Percentiles rank a stretch among this genome's conserved stretches.
Evolutionary conservation across 2,797 vertebrate species (phyloP).

Genomic region (Lepilemur septentrionalis): DNA sequence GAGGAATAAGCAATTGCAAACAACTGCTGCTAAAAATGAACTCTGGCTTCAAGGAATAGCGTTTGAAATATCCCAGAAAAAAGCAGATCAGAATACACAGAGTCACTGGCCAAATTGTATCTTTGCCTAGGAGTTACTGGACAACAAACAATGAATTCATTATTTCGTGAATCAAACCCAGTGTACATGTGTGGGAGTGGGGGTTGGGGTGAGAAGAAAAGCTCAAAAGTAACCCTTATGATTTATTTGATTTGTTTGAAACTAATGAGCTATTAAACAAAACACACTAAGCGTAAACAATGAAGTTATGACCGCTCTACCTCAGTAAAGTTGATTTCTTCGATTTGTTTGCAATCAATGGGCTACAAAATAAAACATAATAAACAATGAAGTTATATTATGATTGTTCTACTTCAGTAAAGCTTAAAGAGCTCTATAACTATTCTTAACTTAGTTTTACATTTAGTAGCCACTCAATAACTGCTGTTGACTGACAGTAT

Average conservation of each 20-base stretch:
- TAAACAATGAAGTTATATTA: constrained; percentile 37
- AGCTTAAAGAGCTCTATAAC: constrained; percentile 43
- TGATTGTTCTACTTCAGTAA: not conserved
- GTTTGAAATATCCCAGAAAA: constrained; percentile 29
- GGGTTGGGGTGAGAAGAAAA: constrained; percentile 1
- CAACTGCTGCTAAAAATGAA: constrained; percentile 52
- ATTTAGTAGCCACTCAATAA: constrained; percentile 36
- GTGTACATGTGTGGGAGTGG: not conserved
- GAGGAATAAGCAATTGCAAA: constrained; percentile 60
- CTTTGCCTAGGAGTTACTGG: constrained; percentile 4
- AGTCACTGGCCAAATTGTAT: not conserved
- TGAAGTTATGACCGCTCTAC: constrained; percentile 39
- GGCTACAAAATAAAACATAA: constrained; percentile 49
- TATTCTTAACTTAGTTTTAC: constrained; percentile 40
- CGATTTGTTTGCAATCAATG: not conserved
- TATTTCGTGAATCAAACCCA: constrained; percentile 50
- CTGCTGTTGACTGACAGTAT: constrained; percentile 8
- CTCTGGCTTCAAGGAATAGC: constrained; percentile 3
- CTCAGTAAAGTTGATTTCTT: constrained; percentile 46
- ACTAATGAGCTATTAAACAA: constrained; percentile 45
- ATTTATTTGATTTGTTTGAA: constrained; percentile 30
- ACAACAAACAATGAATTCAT: constrained; percentile 45
- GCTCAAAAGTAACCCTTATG: constrained; percentile 13
- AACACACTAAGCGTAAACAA: constrained; percentile 33
- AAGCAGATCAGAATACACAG: constrained; percentile 21